These are phyloP conservation scores for Drosophila pseudoananassae DNA, from an alignment of 1,140 invertebrate genomes.

Conservation along the genomic window DNA sequence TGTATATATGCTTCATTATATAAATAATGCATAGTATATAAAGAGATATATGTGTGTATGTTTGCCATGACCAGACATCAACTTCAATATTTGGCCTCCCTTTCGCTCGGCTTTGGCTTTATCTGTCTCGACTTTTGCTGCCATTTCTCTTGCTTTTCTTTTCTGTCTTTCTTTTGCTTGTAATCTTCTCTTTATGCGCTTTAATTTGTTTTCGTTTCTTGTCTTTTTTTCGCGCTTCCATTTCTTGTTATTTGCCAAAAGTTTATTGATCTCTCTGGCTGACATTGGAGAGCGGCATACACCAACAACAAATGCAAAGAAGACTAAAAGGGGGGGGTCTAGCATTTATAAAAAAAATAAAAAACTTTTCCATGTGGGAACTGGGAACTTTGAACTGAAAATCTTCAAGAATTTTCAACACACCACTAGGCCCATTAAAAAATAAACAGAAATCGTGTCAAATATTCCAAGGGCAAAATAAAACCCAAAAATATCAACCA, in stretches of 20 bases:
- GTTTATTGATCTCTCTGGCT: constrained; percentile 77
- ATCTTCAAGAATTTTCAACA: constrained; percentile 22
- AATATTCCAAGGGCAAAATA: constrained; percentile 70
- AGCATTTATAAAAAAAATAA: background rate
- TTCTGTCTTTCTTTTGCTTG: constrained; percentile 60
- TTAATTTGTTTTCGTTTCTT: constrained; percentile 76
- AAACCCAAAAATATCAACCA: constrained; percentile 58
- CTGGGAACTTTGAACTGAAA: background rate
- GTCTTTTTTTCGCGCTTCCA: constrained; percentile 51
- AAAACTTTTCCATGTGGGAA: constrained; percentile 25
- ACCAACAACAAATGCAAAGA: constrained; percentile 11
- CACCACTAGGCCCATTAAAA: constrained; percentile 27
- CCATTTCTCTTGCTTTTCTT: constrained; percentile 42
- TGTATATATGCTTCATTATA: constrained; percentile 39
- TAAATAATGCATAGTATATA: constrained; percentile 32
- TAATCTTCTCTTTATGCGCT: constrained; percentile 72
- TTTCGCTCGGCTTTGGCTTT: constrained; percentile 4
- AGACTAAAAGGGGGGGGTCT: background rate
- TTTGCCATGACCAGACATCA: constrained; percentile 64
- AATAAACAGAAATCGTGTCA: constrained; percentile 58
- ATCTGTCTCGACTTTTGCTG: constrained; percentile 37
- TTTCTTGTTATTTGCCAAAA: constrained; percentile 82
- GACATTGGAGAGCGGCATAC: constrained; percentile 45
- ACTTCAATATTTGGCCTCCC: constrained; percentile 35
- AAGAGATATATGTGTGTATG: constrained; percentile 12